Percentiles rank a stretch among this genome's conserved stretches.
These are phyloP conservation scores for Heliconius ismenius DNA, from an alignment of 2,888 invertebrate genomes.

Conservation along the genomic window DNA sequence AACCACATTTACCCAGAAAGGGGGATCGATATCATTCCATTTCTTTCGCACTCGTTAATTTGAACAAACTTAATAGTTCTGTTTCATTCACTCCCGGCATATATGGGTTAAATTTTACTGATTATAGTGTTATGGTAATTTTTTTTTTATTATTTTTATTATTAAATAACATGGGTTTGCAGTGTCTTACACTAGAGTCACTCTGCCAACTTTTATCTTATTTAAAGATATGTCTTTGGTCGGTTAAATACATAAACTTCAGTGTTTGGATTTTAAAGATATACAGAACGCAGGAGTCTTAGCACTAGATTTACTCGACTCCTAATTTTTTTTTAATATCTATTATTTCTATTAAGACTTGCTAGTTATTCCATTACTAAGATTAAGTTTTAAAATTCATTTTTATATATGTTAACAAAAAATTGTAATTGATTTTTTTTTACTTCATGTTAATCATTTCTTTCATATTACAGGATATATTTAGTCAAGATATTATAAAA, in stretches of 20 bases:
- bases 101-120: conserved; percentile 58
- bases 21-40: conserved; percentile 70
- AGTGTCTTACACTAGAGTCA: neutral
- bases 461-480: conserved; percentile 60
- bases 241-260: too few species aligned
- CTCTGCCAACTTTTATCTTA: too few species aligned
- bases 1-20: conserved; percentile 77
- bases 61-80: conserved; percentile 34
- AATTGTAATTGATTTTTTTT: too few species aligned
- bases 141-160: neutral
- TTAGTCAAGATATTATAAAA: conserved; percentile 49
- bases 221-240: too few species aligned
- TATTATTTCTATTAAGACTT: neutral
- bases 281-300: too few species aligned
- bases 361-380: neutral
- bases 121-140: conserved; percentile 67
- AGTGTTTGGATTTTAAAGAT: too few species aligned
- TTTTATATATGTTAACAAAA: too few species aligned
- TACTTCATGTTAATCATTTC: neutral
- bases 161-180: neutral
- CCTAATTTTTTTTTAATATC: neutral
- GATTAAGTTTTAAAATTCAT: too few species aligned
- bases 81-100: conserved; percentile 53
- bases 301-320: neutral
- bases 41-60: conserved; percentile 81